Evolutionary conservation across 2,888 invertebrate species (phyloP).

Genomic region (Diaperis boleti): DNA sequence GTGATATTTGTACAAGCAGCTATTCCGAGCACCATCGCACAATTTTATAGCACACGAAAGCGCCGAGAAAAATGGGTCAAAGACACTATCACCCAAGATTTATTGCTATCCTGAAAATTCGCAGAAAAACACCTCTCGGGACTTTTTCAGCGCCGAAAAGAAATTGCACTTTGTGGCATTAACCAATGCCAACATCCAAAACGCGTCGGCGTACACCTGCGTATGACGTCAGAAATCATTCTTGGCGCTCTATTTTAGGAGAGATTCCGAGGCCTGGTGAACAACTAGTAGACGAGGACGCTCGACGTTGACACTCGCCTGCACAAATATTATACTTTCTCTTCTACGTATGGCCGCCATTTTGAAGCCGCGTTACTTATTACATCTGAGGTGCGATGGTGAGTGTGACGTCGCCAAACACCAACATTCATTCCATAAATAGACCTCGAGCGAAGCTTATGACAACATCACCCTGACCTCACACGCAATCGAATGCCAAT

Average conservation of each 20-base stretch:
- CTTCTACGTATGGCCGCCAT: conserved; percentile 26
- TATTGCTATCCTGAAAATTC: conserved; percentile 19
- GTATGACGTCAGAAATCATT: conserved; percentile 44
- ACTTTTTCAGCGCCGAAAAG: too few species aligned
- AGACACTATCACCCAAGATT: conserved; percentile 29
- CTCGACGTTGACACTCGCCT: conserved; percentile 37
- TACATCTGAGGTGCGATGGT: conserved; percentile 14
- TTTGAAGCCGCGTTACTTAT: conserved; percentile 14
- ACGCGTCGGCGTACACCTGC: conserved; percentile 45
- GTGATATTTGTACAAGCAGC: conserved; percentile 31
- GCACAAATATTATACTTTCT: conserved; percentile 31
- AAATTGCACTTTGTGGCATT: conserved; percentile 34
- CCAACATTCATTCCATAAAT: conserved; percentile 25
- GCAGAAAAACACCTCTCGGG: too few species aligned
- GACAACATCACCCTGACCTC: conserved; percentile 32
- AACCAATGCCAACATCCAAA: conserved; percentile 30
- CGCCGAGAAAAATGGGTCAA: conserved; percentile 39
- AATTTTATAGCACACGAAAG: conserved; percentile 41
- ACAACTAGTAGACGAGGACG: conserved; percentile 41
- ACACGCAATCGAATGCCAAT: conserved; percentile 5
- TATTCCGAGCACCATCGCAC: conserved; percentile 8
- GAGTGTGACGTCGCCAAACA: conserved; percentile 22
- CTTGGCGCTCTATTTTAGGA: conserved; percentile 46
- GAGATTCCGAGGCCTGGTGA: conserved; percentile 43
- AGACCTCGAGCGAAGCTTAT: conserved; percentile 16